These are phyloP conservation scores for Cosmia trapezina DNA, from an alignment of 2,888 invertebrate genomes.

Conservation along the genomic window DNA sequence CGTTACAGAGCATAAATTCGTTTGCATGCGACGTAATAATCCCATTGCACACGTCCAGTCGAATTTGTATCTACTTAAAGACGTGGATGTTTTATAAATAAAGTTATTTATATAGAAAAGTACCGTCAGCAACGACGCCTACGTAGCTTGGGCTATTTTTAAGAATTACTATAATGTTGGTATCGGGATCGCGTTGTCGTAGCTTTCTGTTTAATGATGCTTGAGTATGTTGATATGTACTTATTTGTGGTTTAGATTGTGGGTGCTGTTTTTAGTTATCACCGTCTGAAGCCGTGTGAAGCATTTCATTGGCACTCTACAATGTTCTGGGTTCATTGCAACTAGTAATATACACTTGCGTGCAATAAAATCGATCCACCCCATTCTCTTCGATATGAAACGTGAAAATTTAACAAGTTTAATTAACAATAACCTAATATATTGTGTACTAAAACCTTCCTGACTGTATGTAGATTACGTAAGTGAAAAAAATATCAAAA, in stretches of 20 bases:
- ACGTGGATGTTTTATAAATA: conserved; percentile 74
- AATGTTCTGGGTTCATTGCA: not conserved
- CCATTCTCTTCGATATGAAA: no score
- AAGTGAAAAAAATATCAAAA: no score
- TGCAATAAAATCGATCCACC: no score
- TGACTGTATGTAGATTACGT: no score
- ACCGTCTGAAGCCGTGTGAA: not conserved
- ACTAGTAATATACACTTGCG: not conserved
- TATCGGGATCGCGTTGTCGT: conserved; percentile 45
- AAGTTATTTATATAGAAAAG: conserved; percentile 68
- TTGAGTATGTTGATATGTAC: conserved; percentile 15
- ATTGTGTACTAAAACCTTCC: no score
- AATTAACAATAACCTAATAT: no score
- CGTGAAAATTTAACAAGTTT: no score
- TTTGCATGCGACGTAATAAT: conserved; percentile 65
- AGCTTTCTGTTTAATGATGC: conserved; percentile 29
- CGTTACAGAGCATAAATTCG: conserved; percentile 58
- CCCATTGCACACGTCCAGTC: conserved; percentile 68
- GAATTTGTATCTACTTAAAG: conserved; percentile 65
- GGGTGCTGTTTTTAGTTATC: conserved; percentile 1
- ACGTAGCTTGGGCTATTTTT: conserved; percentile 64
- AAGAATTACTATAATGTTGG: conserved; percentile 66
- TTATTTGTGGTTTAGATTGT: conserved; percentile 22
- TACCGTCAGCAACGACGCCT: conserved; percentile 68
- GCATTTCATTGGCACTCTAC: not conserved